Evolutionary conservation across 1,140 invertebrate species (phyloP).

Genomic region (Pseudomyrmex sp.): DNA sequence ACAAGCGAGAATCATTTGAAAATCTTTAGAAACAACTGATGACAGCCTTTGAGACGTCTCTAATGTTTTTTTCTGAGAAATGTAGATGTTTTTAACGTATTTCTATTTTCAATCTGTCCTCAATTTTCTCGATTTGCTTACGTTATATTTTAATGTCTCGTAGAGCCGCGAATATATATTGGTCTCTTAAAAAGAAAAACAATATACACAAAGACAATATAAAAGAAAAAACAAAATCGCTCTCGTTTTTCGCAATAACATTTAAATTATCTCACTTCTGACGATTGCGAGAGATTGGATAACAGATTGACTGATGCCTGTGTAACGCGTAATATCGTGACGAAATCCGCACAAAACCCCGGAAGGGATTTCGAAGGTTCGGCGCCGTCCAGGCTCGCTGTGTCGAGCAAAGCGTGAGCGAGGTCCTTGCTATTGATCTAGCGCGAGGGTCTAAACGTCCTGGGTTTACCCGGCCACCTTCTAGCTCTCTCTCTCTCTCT

Average conservation of each 20-base stretch:
- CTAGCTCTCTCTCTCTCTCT: conserved; percentile 5
- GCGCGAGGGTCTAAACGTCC: conserved; percentile 68
- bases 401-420: conserved; percentile 59
- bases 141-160: background rate
- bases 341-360: background rate
- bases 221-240: too few relatives aligned
- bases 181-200: too few relatives aligned
- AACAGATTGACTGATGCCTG: background rate
- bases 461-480: conserved; percentile 74
- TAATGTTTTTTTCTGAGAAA: background rate
- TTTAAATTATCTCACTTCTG: background rate
- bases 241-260: background rate
- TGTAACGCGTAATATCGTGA: background rate
- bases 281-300: background rate
- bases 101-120: background rate
- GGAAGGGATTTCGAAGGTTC: conserved; percentile 10
- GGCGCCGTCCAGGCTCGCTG: conserved; percentile 19
- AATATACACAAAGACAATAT: too few relatives aligned
- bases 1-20: conserved; percentile 1
- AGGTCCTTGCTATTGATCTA: conserved; percentile 76
- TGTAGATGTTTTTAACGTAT: too few relatives aligned
- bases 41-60: background rate
- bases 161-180: too few relatives aligned
- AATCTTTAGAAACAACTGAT: background rate
- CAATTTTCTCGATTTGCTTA: background rate